Evolutionary conservation across 2,113 vertebrate species (phyloP), one percentile per base, ranked within the genome.

Genomic region (Prolemur simus): DNA sequence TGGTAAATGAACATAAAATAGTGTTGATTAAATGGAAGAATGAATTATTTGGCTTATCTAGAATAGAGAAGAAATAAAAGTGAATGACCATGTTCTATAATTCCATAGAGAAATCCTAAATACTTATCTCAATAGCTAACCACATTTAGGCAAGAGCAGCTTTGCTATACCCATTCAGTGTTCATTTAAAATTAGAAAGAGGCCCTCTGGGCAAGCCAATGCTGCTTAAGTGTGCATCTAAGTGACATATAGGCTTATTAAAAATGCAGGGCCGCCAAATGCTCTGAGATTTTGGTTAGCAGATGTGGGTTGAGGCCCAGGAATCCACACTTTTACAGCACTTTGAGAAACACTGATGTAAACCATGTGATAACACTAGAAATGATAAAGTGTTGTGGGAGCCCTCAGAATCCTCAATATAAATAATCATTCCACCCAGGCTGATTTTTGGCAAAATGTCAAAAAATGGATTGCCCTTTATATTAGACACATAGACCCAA

Each of bases 131-230:
- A 58, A 8, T 45, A 85, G 39, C 63, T 92, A 86, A 86, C 56
- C 64, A 92, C 29, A 45, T 64, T 64, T 82, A 58, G 68, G 56
- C 42, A 68, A 69, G 34, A 69, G 8, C 17, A 83, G 29, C 74
- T 74, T 80, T 80, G 25, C 83, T 76, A 14, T 82, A n/a, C 27
- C 18, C 37, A 71, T 37, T 78, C 32, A 21, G 1, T 91, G 82
- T 90, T 93, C 89, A 73, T 81, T 94, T 66, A 94, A 92, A 91
- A 81, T 78, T 71, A 94, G 80, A 94, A 93, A 27, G 21, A 81
- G 17, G 9, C 34, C n/a, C 20, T 69, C 32, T 6, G 18, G n/a
- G 18, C 80, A 76, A 74, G 10, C 29, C 49, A 91, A 0, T 84
- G 21, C 42, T 84, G 96, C 47, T 92, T 89, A 81, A 74, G 18